These are phyloP conservation scores for Mallotus villosus DNA, from an alignment of 2,797 vertebrate genomes.

Conservation along the genomic window DNA sequence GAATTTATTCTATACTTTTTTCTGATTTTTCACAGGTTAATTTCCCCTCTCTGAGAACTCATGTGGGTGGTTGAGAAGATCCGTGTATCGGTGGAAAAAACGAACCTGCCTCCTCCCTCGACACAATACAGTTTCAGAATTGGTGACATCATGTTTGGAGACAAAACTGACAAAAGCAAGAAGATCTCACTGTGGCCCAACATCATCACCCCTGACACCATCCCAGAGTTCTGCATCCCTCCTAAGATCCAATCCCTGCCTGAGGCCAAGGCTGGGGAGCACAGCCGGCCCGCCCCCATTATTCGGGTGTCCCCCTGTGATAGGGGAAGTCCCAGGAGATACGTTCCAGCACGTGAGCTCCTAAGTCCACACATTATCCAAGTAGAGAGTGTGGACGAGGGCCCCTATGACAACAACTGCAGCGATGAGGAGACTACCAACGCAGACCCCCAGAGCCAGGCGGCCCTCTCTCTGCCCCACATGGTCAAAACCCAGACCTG, in stretches of 20 bases:
- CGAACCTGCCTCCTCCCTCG: conserved; percentile 66
- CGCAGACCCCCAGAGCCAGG: conserved; percentile 83
- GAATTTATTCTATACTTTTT: conserved; percentile 5
- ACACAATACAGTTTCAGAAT: conserved; percentile 72
- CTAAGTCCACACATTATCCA: conserved; percentile 81
- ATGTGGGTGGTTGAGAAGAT: conserved; percentile 81
- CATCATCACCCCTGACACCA: conserved; percentile 90
- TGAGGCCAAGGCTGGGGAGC: conserved; percentile 60
- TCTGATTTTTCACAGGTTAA: conserved; percentile 19
- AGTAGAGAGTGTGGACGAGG: conserved; percentile 84
- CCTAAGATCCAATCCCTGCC: conserved; percentile 74
- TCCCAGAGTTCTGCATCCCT: conserved; percentile 94
- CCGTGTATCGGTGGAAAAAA: conserved; percentile 74
- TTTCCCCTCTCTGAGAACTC: conserved; percentile 31
- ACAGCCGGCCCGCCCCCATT: conserved; percentile 40
- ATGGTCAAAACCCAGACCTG: conserved; percentile 81
- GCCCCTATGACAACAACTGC: conserved; percentile 59
- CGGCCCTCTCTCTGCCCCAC: conserved; percentile 79
- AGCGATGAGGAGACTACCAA: conserved; percentile 84
- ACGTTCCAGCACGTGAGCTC: conserved; percentile 42
- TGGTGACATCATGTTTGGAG: conserved; percentile 75
- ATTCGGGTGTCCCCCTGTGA: conserved; percentile 48
- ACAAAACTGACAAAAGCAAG: conserved; percentile 68
- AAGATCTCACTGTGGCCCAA: conserved; percentile 79
- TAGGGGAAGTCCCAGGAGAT: conserved; percentile 49